Percentiles rank a stretch among this genome's conserved stretches.
These are phyloP conservation scores for Rotaria macrura DNA, from an alignment of 2,888 invertebrate species.

Conservation along the genomic window DNA sequence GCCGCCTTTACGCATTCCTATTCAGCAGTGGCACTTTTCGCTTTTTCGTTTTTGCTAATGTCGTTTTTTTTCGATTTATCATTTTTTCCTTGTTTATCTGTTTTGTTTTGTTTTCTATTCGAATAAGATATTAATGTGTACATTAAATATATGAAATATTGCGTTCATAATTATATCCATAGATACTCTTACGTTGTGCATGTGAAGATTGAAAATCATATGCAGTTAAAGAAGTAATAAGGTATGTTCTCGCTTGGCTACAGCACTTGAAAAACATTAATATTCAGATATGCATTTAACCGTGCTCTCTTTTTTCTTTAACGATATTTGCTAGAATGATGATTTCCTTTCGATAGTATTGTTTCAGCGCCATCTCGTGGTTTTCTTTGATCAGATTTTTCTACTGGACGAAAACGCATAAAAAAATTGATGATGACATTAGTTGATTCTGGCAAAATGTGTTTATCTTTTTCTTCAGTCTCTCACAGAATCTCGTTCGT, in stretches of 20 bases:
- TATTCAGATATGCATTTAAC: background rate
- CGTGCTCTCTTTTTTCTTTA: background rate
- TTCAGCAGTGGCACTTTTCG: background rate
- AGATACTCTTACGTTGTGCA: no score
- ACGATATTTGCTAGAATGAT: background rate
- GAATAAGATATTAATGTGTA: background rate
- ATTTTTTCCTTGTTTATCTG: background rate
- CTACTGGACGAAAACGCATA: background rate
- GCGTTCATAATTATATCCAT: no score
- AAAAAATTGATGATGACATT: background rate
- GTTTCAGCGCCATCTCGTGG: background rate
- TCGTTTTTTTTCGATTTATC: background rate
- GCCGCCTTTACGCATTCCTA: background rate
- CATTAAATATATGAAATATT: background rate
- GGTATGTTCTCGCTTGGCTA: background rate
- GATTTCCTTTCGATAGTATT: background rate
- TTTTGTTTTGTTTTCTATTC: background rate
- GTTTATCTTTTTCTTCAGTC: background rate
- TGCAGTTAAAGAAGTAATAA: background rate
- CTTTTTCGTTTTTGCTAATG: background rate
- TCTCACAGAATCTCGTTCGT: background rate
- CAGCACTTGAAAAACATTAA: background rate
- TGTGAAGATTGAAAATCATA: no score
- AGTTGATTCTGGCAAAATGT: background rate
- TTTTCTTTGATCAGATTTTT: background rate